Evolutionary conservation across 2,797 vertebrate genomes (phyloP).

Genomic region (Enteromius radiatus): DNA sequence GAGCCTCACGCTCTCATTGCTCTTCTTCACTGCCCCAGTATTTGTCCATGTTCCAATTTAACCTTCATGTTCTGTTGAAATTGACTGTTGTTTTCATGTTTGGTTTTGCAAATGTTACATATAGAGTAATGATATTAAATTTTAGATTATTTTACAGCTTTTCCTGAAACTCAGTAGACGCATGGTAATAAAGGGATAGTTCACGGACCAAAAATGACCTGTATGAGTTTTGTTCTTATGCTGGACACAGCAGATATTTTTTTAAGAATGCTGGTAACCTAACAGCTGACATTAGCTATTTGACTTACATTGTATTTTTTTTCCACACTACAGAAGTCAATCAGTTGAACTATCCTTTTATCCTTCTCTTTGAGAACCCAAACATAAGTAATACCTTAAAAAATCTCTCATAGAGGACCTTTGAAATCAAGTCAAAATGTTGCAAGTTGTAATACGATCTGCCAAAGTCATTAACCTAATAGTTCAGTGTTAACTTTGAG

Average conservation of each 20-base stretch:
- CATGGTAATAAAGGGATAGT: background rate
- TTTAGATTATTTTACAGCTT: constrained; percentile 6
- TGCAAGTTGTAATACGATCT: background rate
- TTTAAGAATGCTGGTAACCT: background rate
- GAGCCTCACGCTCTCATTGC: constrained; percentile 27
- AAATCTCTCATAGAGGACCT: background rate
- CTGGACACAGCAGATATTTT: background rate
- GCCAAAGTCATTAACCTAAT: background rate
- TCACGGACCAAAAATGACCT: background rate
- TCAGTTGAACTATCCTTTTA: background rate
- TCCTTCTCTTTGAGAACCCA: background rate
- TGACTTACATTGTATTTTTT: background rate
- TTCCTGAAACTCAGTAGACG: background rate
- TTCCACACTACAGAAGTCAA: background rate
- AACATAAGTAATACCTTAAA: background rate
- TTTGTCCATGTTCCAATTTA: constrained; percentile 21
- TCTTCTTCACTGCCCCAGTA: background rate
- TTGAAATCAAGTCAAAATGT: background rate
- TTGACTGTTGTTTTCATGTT: background rate
- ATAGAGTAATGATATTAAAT: background rate
- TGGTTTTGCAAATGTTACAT: background rate
- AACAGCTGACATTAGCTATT: background rate
- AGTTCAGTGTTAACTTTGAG: background rate
- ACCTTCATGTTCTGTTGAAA: constrained; percentile 2
- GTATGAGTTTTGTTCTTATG: background rate